These are phyloP conservation scores for Eidolon dupreanum DNA, from an alignment of 2,797 vertebrate species.

Conservation along the genomic window DNA sequence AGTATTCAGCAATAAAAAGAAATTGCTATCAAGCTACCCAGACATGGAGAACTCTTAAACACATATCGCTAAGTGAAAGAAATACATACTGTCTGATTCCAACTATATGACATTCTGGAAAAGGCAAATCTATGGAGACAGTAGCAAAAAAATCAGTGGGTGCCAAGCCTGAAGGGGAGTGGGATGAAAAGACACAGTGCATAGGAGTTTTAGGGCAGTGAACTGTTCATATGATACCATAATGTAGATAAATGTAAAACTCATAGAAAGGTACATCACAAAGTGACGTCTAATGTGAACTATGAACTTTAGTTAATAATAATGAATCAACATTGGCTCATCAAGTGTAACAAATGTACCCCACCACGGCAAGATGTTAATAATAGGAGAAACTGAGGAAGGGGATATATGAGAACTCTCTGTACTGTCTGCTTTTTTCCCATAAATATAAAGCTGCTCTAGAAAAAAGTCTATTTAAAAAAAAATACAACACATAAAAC, in stretches of 20 bases:
- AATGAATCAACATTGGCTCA: not conserved
- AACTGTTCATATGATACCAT: not conserved
- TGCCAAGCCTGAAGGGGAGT: no score
- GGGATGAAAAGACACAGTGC: fast-evolving
- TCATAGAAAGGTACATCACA: not conserved
- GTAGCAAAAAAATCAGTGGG: not conserved
- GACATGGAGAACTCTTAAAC: not conserved
- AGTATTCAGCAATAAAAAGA: not conserved
- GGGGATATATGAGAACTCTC: not conserved
- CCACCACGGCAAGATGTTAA: not conserved
- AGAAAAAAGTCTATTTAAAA: not conserved
- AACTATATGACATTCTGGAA: not conserved
- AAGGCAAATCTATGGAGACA: not conserved
- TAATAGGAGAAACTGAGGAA: not conserved
- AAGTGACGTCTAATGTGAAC: not conserved
- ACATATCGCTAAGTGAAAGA: not conserved
- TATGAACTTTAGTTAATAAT: not conserved
- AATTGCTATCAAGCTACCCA: not conserved
- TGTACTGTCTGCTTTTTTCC: not conserved
- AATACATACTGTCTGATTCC: not conserved
- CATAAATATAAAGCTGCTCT: not conserved
- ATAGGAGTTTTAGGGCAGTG: not conserved
- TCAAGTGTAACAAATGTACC: not conserved
- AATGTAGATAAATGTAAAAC: not conserved
- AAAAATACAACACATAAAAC: not conserved